A percentile compares a stretch with the other conserved stretches of the same genome.
Conservation (phyloP, 2,888 invertebrate genomes). For the Apomyelois bistriatella region DNA sequence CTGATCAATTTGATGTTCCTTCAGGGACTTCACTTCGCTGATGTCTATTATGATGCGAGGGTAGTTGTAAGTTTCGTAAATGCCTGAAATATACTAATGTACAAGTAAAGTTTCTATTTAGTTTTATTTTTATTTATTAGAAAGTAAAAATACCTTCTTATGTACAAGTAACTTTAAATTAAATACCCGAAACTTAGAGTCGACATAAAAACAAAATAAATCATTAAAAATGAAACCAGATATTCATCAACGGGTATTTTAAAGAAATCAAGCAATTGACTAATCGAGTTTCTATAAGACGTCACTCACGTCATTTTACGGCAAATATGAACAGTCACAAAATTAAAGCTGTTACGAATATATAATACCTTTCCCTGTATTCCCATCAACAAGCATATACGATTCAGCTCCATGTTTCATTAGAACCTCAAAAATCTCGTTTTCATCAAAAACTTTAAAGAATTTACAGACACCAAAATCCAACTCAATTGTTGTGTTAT, state of each 20-base stretch:
- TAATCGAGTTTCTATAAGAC: too few species aligned
- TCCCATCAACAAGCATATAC: constrained; percentile 83
- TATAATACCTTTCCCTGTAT: constrained; percentile 84
- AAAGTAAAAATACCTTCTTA: too few species aligned
- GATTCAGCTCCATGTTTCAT: constrained; percentile 55
- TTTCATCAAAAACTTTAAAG: constrained; percentile 65
- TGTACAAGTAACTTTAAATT: too few species aligned
- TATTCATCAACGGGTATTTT: too few species aligned
- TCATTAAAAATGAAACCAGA: too few species aligned
- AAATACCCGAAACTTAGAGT: too few species aligned
- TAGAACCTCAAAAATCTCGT: constrained; percentile 71
- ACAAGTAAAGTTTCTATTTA: too few species aligned
- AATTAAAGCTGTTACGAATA: background rate
- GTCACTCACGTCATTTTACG: too few species aligned
- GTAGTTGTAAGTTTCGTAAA: constrained; percentile 49
- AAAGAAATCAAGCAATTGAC: too few species aligned
- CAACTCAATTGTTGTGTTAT: constrained; percentile 53
- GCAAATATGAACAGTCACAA: too few species aligned
- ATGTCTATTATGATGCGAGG: constrained; percentile 58
- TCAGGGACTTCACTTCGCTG: constrained; percentile 49
- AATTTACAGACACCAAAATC: constrained; percentile 69
- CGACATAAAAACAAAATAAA: too few species aligned
- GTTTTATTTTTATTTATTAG: too few species aligned
- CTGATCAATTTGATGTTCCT: constrained; percentile 48
- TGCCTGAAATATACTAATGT: constrained; percentile 53